Evolutionary conservation across 2,888 invertebrate species (phyloP).

Genomic region (Aphidoletes aphidimyza): DNA sequence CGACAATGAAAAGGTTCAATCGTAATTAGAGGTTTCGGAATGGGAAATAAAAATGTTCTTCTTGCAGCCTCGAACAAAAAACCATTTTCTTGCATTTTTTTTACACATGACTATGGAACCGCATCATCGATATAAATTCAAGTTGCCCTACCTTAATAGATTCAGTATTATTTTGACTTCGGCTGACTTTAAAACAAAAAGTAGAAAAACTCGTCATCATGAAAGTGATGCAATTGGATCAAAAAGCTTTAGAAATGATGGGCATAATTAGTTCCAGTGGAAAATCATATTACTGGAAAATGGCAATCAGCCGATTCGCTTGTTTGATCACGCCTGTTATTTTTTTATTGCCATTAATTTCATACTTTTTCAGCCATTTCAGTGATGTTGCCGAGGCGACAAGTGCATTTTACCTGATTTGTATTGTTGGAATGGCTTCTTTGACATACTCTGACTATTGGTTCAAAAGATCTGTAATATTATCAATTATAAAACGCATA

Average conservation of each 20-base stretch:
- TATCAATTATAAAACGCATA: not conserved
- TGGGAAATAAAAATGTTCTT: too few relatives aligned
- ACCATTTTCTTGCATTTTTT: too few relatives aligned
- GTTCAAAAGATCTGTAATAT: not conserved
- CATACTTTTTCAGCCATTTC: not conserved
- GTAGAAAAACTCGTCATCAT: not conserved
- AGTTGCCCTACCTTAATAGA: too few relatives aligned
- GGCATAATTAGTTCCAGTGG: not conserved
- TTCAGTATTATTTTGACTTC: not conserved
- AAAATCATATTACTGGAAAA: not conserved
- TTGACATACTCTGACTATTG: not conserved
- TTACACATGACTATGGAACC: too few relatives aligned
- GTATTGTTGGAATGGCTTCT: not conserved
- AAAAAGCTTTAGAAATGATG: not conserved
- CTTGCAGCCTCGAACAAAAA: too few relatives aligned
- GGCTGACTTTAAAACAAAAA: not conserved
- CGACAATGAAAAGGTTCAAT: too few relatives aligned
- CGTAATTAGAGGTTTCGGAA: too few relatives aligned
- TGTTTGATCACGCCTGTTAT: not conserved
- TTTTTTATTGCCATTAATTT: not conserved
- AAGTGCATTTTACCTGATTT: slow-evolving; percentile 6
- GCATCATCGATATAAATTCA: too few relatives aligned
- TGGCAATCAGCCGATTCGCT: not conserved
- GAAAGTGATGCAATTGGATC: not conserved
- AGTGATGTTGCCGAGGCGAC: not conserved